Percentiles rank a stretch among this genome's conserved stretches.
Evolutionary conservation across 2,888 invertebrate genomes (phyloP).

Genomic region (Portevinia maculata): DNA sequence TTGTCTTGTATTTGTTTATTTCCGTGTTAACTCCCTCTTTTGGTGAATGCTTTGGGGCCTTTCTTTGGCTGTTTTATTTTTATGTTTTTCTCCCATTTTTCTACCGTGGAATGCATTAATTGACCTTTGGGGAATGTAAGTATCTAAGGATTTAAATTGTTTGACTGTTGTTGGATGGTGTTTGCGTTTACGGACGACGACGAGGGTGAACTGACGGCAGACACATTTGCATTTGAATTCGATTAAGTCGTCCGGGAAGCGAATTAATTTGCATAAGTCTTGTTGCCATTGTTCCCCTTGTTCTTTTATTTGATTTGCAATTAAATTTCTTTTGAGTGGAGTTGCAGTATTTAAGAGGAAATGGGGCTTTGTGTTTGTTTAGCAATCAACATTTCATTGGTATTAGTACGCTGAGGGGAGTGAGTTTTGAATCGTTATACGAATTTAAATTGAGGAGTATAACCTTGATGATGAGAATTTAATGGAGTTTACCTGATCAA

Average conservation of each 20-base stretch:
- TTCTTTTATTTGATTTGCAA: conserved; percentile 71
- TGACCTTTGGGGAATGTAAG: conserved; percentile 74
- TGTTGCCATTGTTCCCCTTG: conserved; percentile 57
- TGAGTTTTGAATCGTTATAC: background rate
- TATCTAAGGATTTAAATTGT: conserved; percentile 74
- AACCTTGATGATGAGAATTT: conserved; percentile 21
- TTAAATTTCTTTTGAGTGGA: conserved; percentile 54
- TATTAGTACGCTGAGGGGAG: background rate
- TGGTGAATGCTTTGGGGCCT: conserved; percentile 38
- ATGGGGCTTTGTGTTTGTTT: conserved; percentile 57
- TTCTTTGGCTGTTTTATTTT: conserved; percentile 10
- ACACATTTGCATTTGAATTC: conserved; percentile 73
- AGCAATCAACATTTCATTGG: conserved; percentile 40
- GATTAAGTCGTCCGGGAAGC: conserved; percentile 69
- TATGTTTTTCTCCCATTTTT: too few species aligned
- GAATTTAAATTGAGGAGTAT: conserved; percentile 20
- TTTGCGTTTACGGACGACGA: conserved; percentile 40
- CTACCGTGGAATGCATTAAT: conserved; percentile 70
- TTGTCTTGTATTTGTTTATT: conserved; percentile 67
- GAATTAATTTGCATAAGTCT: conserved; percentile 71
- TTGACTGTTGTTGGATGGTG: conserved; percentile 67
- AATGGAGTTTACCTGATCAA: conserved; percentile 50
- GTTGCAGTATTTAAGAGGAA: conserved; percentile 45
- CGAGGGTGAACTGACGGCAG: conserved; percentile 37
- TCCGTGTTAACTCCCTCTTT: conserved; percentile 59